phyloP scores from a whole-genome alignment of 2,113 vertebrate genomes.

The Tonatia bakeri region DNA sequence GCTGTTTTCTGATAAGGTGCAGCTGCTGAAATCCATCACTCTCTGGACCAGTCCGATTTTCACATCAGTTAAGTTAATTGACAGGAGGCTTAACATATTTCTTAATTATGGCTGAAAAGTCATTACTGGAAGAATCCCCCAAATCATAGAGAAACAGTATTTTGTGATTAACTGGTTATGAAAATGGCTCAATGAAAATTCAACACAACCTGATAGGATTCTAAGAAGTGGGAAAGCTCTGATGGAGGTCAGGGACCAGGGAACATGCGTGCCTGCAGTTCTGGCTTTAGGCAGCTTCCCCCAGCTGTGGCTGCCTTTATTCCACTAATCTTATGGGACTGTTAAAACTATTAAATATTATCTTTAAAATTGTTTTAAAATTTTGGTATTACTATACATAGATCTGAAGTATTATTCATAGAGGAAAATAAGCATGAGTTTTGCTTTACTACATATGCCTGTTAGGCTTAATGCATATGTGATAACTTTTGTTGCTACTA shows the following conservation, averaged over 20 bases:
- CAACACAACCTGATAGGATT: not conserved
- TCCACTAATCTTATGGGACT: not conserved
- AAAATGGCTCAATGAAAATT: slow-evolving; percentile 49
- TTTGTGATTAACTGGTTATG: slow-evolving; percentile 51
- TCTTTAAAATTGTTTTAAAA: not conserved
- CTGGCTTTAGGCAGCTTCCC: not conserved
- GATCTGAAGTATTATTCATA: not conserved
- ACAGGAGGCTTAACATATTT: slow-evolving; percentile 76
- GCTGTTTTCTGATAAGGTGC: slow-evolving; percentile 72
- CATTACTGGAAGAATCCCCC: slow-evolving; percentile 60
- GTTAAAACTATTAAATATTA: not conserved
- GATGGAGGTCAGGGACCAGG: too few relatives aligned
- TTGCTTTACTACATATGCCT: not conserved
- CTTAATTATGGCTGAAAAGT: slow-evolving; percentile 75
- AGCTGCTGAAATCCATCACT: slow-evolving; percentile 68
- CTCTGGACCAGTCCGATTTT: slow-evolving; percentile 70
- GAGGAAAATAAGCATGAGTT: not conserved
- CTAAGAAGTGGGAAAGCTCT: not conserved
- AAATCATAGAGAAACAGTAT: slow-evolving; percentile 44
- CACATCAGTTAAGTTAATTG: slow-evolving; percentile 78
- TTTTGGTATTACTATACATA: not conserved
- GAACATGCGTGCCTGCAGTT: rapidly evolving
- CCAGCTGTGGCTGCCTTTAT: not conserved
- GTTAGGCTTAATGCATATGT: not conserved
- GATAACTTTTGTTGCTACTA: not conserved